Evolutionary conservation across 1,140 invertebrate species (phyloP), one percentile per base, ranked within the genome.

Genomic region (Lepidotrigona ventralis): DNA sequence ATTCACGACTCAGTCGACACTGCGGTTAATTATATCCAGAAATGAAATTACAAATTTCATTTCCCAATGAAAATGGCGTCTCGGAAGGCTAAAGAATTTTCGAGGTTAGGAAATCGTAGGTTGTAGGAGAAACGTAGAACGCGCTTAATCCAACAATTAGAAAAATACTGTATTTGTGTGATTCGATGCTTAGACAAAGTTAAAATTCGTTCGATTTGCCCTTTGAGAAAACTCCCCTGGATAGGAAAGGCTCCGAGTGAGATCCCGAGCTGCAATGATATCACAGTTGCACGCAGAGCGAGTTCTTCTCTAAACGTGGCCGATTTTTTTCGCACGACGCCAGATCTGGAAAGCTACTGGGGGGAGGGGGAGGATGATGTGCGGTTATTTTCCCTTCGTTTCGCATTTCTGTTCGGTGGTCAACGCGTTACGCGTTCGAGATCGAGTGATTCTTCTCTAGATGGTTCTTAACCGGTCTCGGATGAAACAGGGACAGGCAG

Each of bases 401-500:
- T 46, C 69, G 39, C 21, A 21, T 21, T 70, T 51, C 46, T n/a
- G 21, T 64, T n/a, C 5, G 0, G 2, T 74, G 9, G 29, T 3
- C 3, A 21, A 66, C 29, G 53, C 23, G 12, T 76, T 21, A 19
- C 51, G 23, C 33, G n/a, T 77, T 74, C 23, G 51, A n/a, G 46
- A 85, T 84, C 11, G 75, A n/a, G 63, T 76, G 68, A 68, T 68
- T 81, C 76, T 88, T 82, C n/a, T 84, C 19, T 23, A 87, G 63
- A 74, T 82, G 63, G 75, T 82, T 46, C 46, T 60, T 87, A 23
- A 90, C 66, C 1, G 89, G 86, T 73, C 85, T 89, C 4, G 88
- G 89, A 33, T 89, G 79, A 33, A 90, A 85, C 26, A 93, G 74
- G 8, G 88, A 85, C 66, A 90, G 12, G 39, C 89, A 76, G n/a